Base-by-base conservation (phyloP, 2,888 invertebrate species). In the Ectemnius lituratus region DNA sequence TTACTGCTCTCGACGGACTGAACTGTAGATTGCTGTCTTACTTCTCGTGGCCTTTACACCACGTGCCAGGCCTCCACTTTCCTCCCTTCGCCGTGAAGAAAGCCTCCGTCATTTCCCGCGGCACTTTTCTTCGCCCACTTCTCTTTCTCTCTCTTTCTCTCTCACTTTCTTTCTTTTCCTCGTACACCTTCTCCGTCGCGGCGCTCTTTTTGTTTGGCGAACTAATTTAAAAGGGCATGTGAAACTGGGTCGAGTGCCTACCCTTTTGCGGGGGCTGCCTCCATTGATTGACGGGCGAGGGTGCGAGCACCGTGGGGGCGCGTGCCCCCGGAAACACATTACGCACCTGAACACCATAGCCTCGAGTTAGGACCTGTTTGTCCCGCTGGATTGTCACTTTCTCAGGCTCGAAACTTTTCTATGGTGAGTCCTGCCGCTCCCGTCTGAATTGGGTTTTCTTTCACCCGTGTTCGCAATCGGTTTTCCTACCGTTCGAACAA, bases 1-100 rank as follows among this genome's bases (percentile, higher is more conserved):
- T 88, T 88, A 88, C 87, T 84, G 83, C 86, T 76, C 87, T 86
- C 88, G 56, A 73, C 59, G 87, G 88, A 86, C 82, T 79, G 59
- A 61, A 68, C 69, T 73, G 79, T 84, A 84, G 84, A 88, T 88
- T 88, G 85, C 80, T 81, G 78, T 80, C 84, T 84, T 78, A 78
- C 80, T 73, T 67, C 73, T 60, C 67, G 63, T 67, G 80, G 75
- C 76, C 80, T 81, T 84, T 78, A 80, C 70, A 73, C 68, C 60
- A 66, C 47, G 11, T 14, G 37, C 56, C 60, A 63, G 58, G 18
- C 67, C 59, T 66, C 52, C 52, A 52, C 52, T 13, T 75, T 62
- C 70, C 72, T 65, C 62, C 67, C 20, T 67, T 47, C 37, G 2
- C 8, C 5, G 37, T 37, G 37, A 27, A 63, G 56, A 59, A 74